A percentile compares a stretch with the other conserved stretches of the same genome.
These are phyloP conservation scores for Atherix ibis DNA, from an alignment of 2,888 invertebrate species.

Conservation along the genomic window DNA sequence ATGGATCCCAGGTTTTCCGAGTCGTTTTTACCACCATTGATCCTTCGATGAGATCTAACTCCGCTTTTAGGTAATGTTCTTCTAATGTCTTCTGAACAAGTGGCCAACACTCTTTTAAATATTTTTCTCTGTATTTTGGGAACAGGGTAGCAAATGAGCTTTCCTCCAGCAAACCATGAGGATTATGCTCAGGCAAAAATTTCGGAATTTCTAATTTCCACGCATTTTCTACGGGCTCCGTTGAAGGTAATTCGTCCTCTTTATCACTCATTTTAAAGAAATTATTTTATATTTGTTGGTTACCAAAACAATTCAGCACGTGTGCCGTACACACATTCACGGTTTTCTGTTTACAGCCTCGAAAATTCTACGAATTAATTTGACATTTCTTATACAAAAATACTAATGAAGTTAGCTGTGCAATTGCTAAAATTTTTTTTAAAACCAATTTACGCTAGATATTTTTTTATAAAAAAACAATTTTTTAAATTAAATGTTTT, in stretches of 20 bases:
- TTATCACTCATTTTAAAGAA: slow-evolving; percentile 21
- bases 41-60: slow-evolving; percentile 83
- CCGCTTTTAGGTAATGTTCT: slow-evolving; percentile 67
- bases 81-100: slow-evolving; percentile 72
- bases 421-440: too few species aligned
- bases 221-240: slow-evolving; percentile 62
- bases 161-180: slow-evolving; percentile 67
- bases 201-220: slow-evolving; percentile 75
- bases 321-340: too few species aligned
- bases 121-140: slow-evolving; percentile 94
- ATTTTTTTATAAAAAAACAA: too few species aligned
- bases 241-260: slow-evolving; percentile 15
- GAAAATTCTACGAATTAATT: too few species aligned
- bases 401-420: too few species aligned
- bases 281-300: neutral
- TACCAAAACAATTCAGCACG: neutral
- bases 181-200: slow-evolving; percentile 80
- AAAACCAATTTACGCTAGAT: too few species aligned
- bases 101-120: slow-evolving; percentile 90
- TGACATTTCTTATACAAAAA: too few species aligned
- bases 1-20: slow-evolving; percentile 97
- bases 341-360: too few species aligned
- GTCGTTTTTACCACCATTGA: slow-evolving; percentile 92
- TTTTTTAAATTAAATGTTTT: too few species aligned
- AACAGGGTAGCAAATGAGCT: slow-evolving; percentile 94